Evolutionary conservation across 2,888 invertebrate genomes (phyloP).

Genomic region (Biston betularia): DNA sequence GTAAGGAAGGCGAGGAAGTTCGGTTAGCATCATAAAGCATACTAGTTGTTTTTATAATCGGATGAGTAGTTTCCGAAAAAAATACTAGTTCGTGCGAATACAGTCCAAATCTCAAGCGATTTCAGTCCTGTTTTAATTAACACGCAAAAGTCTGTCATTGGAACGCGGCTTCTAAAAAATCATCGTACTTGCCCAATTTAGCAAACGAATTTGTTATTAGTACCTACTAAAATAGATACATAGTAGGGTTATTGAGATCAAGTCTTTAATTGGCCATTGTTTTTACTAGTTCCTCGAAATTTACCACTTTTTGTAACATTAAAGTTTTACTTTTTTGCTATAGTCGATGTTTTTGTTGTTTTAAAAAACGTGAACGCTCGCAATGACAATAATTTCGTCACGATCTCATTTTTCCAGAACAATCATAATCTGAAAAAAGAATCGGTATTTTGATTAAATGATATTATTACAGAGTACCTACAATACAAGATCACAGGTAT

Average conservation of each 20-base stretch:
- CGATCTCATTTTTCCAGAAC: conserved; percentile 10
- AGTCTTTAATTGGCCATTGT: conserved; percentile 24
- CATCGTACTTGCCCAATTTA: neutral
- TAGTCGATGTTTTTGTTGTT: conserved; percentile 27
- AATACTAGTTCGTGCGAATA: too few relatives aligned
- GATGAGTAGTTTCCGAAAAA: too few relatives aligned
- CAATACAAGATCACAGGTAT: too few relatives aligned
- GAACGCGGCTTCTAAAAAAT: neutral
- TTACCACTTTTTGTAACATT: conserved; percentile 31
- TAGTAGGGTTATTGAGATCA: conserved; percentile 25
- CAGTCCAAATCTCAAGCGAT: too few relatives aligned
- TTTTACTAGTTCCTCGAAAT: conserved; percentile 27
- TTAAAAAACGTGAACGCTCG: conserved; percentile 17
- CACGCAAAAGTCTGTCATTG: neutral
- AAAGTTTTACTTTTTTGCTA: conserved; percentile 30
- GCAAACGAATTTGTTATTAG: conserved; percentile 3
- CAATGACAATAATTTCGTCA: conserved; percentile 24
- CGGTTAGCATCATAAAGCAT: neutral
- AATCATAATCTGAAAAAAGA: neutral
- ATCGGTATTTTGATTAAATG: too few relatives aligned
- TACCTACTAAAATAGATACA: conserved; percentile 29
- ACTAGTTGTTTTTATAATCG: neutral
- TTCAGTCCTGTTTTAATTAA: too few relatives aligned
- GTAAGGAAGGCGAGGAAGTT: too few relatives aligned
- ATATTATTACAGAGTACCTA: too few relatives aligned